Percentiles rank a stretch among this genome's conserved stretches.
Conservation (phyloP, 2,113 vertebrate genomes). For the Eclectus roratus region DNA sequence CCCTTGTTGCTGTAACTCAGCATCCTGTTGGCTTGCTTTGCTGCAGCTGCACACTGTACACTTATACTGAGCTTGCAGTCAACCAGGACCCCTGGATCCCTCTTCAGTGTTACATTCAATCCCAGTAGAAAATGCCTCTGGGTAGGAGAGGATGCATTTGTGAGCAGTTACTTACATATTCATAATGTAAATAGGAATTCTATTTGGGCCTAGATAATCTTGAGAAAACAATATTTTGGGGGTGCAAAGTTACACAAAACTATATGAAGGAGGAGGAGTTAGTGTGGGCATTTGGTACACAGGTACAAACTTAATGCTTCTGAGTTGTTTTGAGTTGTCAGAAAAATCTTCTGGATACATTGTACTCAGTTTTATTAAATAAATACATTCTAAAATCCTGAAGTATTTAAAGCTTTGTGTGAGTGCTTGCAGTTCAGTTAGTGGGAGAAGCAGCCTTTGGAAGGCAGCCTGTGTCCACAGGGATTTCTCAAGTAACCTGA, state of each 20-base stretch:
- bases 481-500: background rate
- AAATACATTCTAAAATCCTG: background rate
- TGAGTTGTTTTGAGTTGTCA: background rate
- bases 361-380: background rate
- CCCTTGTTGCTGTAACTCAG: too few species aligned
- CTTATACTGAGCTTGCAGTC: too few species aligned
- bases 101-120: too few species aligned
- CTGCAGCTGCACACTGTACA: too few species aligned
- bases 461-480: background rate
- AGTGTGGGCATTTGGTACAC: rapidly evolving
- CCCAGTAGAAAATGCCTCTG: background rate
- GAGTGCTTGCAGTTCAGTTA: background rate
- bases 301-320: background rate
- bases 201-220: background rate
- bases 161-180: background rate
- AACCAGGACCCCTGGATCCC: too few species aligned
- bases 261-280: background rate
- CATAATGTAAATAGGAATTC: background rate
- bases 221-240: background rate
- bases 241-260: background rate
- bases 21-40: too few species aligned
- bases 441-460: background rate
- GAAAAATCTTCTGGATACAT: background rate
- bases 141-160: background rate
- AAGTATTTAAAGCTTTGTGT: background rate